Base-by-base conservation (phyloP, 37 sponge, comb jelly and placozoan species). In the Agelas oroides region DNA sequence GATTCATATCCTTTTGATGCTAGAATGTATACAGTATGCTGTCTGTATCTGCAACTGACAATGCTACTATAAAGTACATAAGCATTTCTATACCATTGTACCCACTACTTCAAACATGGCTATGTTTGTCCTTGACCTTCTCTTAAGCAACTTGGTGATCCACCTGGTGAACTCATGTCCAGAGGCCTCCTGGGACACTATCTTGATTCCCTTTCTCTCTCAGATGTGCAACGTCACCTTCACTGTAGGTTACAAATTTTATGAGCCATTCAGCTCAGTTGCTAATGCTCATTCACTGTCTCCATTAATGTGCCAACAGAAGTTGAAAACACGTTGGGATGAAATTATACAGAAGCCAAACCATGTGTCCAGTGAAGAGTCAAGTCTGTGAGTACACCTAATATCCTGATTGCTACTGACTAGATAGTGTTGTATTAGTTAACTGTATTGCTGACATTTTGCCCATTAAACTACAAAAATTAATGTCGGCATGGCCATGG, bases 1-100 rank as follows among this genome's bases (percentile, higher is more conserved):
- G 6, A 68, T 81, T 25, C 67, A 70, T 81, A 81, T 81, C 81
- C 81, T 81, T 28, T 75, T 30, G n/a, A n/a, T n/a, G n/a, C n/a
- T n/a, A n/a, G n/a, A n/a, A n/a, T n/a, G n/a, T n/a, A n/a, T n/a
- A 57, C 53, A 38, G 38, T 46, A 52, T 28, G 2, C n/a, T n/a
- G n/a, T n/a, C n/a, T n/a, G n/a, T n/a, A n/a, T n/a, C n/a, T n/a
- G 71, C 28, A 65, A 12, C 66, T 65, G 66, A n/a, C n/a, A n/a
- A n/a, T n/a, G n/a, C n/a, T n/a, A n/a, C n/a, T n/a, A n/a, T n/a
- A n/a, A n/a, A n/a, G n/a, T n/a, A n/a, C n/a, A n/a, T n/a, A n/a
- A n/a, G n/a, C n/a, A n/a, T 46, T 40, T 53, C 0, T 30, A 33
- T 33, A 0, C 25, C 32, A 54, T 23, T 33, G 31, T 46, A 46